Evolutionary conservation across 30 jellyfish, hydroid and myxozoan species (phyloP), one percentile per base, ranked within the genome.

Genomic region (Aurelia aurita complex sp. Pacific): DNA sequence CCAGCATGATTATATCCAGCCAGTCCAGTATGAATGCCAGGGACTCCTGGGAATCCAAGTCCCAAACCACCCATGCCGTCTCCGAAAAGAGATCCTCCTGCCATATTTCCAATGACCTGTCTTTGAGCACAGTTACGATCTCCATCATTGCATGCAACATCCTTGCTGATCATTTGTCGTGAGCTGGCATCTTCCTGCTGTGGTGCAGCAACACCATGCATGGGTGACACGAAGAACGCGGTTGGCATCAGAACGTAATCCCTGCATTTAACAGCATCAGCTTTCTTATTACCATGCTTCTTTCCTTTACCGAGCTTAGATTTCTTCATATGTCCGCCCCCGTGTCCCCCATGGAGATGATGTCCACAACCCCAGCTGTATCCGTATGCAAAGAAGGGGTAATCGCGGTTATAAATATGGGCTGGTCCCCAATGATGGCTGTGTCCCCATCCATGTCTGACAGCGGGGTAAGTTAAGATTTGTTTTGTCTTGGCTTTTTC

Each of bases 361-460:
- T 94, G 94, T 18, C 98, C 98, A 77, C 98, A 94, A 19, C 98
- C 98, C 98, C 98, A 94, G 73, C 98, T 94, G 90, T 94, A 94
- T 16, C 98, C 98, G 66, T 94, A 94, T 15, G 98, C 98, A 89
- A 88, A 94, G 82, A 82, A 94, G 68, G 98, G 98, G 74, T 94
- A 94, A 61, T 94, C 98, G 18, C 64, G 91, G 69, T 89, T 94
- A 88, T 96, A 94, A 72, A 94, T 83, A 81, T 94, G 97, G 36
- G 98, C 90, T 18, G 98, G 98, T 5, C 98, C 97, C 88, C 91
- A 84, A 53, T 94, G 98, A 74, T 94, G 98, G 18, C 83, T 68
- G 82, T 88, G 96, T 15, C 92, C 94, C 90, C 95, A 76, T 60
- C 98, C 98, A 36, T 94, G 95, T 43, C 87, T 67, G 13, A 69